These are phyloP conservation scores for Ranitomeya variabilis DNA, from an alignment of 2,113 vertebrate genomes.

Conservation along the genomic window DNA sequence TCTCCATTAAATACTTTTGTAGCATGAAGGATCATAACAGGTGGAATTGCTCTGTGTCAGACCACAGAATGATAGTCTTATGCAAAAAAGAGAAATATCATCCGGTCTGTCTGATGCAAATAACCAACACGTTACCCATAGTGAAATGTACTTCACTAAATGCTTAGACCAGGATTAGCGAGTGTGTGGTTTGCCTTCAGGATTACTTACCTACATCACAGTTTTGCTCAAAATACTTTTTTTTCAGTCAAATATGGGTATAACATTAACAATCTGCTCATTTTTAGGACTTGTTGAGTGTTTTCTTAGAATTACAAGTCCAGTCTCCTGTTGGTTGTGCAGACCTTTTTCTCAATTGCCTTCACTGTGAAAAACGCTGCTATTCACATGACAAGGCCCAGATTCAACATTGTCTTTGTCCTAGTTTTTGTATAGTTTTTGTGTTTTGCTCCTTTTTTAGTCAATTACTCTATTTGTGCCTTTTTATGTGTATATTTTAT, in stretches of 20 bases:
- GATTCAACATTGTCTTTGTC: too few species aligned
- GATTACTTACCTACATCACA: neutral
- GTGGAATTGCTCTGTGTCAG: neutral
- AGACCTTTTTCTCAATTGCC: too few species aligned
- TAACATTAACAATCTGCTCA: too few species aligned
- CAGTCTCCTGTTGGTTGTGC: too few species aligned
- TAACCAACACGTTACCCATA: neutral
- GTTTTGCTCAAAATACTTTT: neutral
- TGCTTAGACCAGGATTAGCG: neutral
- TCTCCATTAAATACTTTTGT: neutral
- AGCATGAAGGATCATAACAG: neutral
- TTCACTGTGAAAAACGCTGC: too few species aligned
- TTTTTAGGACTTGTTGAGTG: too few species aligned
- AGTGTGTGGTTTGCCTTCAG: neutral
- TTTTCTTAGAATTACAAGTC: too few species aligned
- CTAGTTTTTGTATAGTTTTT: too few species aligned
- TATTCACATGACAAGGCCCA: too few species aligned
- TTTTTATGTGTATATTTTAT: too few species aligned
- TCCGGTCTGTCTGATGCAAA: conserved; percentile 15
- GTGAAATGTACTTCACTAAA: neutral
- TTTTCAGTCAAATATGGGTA: neutral
- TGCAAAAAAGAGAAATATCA: conserved; percentile 23
- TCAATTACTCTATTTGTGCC: too few species aligned
- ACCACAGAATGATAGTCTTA: neutral
- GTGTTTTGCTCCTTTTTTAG: too few species aligned